Percentiles rank a stretch among this genome's conserved stretches.
phyloP scores from a whole-genome alignment of 2,113 vertebrate species.

The Edolisoma coerulescens region DNA sequence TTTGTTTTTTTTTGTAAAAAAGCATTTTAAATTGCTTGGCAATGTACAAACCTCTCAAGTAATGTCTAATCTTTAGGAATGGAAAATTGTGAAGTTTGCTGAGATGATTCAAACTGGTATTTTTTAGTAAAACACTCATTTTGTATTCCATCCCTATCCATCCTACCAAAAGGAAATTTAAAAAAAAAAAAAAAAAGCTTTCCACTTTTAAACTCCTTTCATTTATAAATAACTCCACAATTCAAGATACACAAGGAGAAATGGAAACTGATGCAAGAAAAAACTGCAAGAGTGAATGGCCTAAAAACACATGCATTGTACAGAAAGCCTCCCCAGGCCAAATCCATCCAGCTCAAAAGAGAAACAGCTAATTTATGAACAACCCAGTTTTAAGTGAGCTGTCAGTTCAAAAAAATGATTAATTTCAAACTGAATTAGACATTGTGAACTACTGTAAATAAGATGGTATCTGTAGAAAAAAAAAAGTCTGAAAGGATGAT shows the following conservation, averaged over 20 bases:
- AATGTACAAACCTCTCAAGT: background rate
- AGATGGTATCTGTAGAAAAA: background rate
- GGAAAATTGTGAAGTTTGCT: background rate
- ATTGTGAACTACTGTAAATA: background rate
- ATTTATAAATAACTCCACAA: conserved; percentile 15
- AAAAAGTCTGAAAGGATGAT: background rate
- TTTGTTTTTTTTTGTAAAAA: background rate
- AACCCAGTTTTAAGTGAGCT: background rate
- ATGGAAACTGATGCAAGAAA: background rate
- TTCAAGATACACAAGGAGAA: background rate
- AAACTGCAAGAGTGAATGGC: background rate
- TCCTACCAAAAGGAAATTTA: background rate
- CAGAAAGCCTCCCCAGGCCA: background rate
- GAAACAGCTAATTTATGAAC: background rate
- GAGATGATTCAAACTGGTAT: background rate
- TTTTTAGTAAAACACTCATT: background rate
- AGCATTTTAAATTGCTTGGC: background rate
- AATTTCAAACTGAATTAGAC: background rate
- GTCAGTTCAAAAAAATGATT: background rate
- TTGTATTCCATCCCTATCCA: background rate
- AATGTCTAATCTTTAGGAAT: background rate
- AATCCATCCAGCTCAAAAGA: background rate
- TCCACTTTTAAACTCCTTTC: conserved; percentile 11
- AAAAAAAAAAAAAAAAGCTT: background rate
- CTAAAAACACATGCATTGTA: background rate